A percentile compares a stretch with the other conserved stretches of the same genome.
Conservation (phyloP, 2,113 vertebrate species). For the Toxotes jaculatrix region DNA sequence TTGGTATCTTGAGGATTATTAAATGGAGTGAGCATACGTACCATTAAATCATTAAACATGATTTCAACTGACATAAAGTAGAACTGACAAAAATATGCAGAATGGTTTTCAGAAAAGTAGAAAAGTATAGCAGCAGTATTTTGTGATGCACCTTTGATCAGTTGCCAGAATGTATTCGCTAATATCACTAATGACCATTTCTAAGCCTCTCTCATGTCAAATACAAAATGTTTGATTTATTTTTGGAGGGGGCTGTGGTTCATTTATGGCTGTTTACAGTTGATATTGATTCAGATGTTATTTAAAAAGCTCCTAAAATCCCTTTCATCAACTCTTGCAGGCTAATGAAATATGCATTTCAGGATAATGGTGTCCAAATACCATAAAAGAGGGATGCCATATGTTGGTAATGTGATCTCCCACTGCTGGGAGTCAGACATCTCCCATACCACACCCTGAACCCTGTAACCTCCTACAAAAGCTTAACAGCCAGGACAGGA, state of each 20-base stretch:
- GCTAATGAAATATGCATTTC: slow-evolving; percentile 38
- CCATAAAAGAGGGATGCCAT: slow-evolving; percentile 30
- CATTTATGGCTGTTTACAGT: not conserved
- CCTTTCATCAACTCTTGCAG: not conserved
- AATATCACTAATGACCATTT: slow-evolving; percentile 5
- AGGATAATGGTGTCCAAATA: slow-evolving; percentile 21
- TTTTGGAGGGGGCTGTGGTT: not conserved
- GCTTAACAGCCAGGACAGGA: slow-evolving; percentile 20
- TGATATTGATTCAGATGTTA: not conserved
- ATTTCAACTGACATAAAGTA: not conserved
- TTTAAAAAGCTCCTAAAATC: not conserved
- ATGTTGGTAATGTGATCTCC: slow-evolving; percentile 27
- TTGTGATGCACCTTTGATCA: not conserved
- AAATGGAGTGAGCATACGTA: slow-evolving; percentile 4
- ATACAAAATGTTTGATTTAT: not conserved
- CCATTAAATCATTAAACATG: not conserved
- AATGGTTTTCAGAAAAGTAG: not conserved
- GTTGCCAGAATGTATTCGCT: not conserved
- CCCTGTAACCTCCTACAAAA: slow-evolving; percentile 12
- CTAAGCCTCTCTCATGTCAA: not conserved
- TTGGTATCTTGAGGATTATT: too few relatives aligned
- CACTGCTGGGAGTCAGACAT: slow-evolving; percentile 8
- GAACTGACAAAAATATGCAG: not conserved
- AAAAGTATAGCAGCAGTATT: slow-evolving; percentile 5
- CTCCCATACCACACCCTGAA: slow-evolving; percentile 17